Evolutionary conservation across 1,140 invertebrate genomes (phyloP), one percentile per base, ranked within the genome.

Genomic region (Trichonephila inaurata): DNA sequence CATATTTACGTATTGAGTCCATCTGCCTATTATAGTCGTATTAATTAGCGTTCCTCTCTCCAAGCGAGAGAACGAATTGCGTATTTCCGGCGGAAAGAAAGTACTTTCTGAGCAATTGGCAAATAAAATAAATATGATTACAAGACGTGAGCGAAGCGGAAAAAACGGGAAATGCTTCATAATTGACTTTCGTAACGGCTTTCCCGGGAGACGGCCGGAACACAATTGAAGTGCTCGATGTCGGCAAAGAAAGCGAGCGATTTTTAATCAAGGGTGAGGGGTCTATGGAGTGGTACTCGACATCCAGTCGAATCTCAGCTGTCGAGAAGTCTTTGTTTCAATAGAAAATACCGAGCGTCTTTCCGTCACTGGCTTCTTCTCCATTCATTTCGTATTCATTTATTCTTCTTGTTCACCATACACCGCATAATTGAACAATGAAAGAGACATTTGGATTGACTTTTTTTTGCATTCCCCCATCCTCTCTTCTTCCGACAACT

Each of bases 391-490:
- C 60, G 58, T 82, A 88, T 93, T 88, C 92, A 93, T 93, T 88
- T 93, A 93, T 93, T 88, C 92, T 93, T 92, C 60, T 87, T 89
- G 88, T 44, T 88, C 61, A 85, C 51, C 83, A 44, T 19, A 60
- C 51, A 62, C 72, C 83, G 69, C 86, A 93, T 93, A 93, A 93
- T 93, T 93, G 86, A 93, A 93, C 92, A 93, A 93, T 93, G 92
- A 51, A 61, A 51, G 92, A 89, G 66, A 58, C 58, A 86, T 81
- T 91, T 40, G 81, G 62, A 88, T 88, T 88, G 83, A 91, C 24
- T 24, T 85, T 85, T 92, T 91, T 92, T 91, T 12, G 28, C 14
- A 33, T 21, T 64, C 66, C 62, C 85, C 62, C 21, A 18, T 64
- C 62, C 62, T 19, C 28, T 51, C 24, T 21, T 40, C 28, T 33